Evolutionary conservation across 2,888 invertebrate genomes (phyloP).

Genomic region (Malacosoma neustria): DNA sequence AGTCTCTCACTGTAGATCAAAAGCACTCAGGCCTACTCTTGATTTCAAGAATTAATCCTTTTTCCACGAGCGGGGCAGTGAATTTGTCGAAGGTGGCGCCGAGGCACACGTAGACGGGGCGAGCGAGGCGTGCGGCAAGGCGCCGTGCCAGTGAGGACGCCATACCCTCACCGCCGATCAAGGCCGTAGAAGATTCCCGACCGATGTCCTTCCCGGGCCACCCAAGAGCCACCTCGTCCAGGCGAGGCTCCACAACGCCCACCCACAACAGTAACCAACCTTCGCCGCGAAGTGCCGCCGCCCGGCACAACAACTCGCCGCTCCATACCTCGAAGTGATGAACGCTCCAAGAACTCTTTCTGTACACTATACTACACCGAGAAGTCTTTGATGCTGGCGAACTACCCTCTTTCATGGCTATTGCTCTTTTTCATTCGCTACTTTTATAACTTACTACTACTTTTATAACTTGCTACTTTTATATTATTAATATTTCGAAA

Average conservation of each 20-base stretch:
- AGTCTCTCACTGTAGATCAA: no score
- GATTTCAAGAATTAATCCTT: slow-evolving; percentile 23
- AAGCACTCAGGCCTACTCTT: slow-evolving; percentile 32
- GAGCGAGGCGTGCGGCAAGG: slow-evolving; percentile 21
- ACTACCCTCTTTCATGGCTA: slow-evolving; percentile 14
- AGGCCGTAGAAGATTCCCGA: slow-evolving; percentile 19
- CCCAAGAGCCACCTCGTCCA: slow-evolving; percentile 32
- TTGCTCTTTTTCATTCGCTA: neutral
- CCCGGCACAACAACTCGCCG: slow-evolving; percentile 34
- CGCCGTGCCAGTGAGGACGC: slow-evolving; percentile 28
- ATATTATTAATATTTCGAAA: no score
- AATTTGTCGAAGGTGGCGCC: slow-evolving; percentile 26
- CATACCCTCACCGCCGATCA: slow-evolving; percentile 20
- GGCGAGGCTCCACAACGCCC: slow-evolving; percentile 21
- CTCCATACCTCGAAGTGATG: slow-evolving; percentile 45
- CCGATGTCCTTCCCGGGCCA: slow-evolving; percentile 18
- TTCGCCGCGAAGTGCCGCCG: slow-evolving; percentile 31
- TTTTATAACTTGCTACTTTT: no score
- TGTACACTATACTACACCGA: slow-evolving; percentile 30
- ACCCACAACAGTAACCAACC: slow-evolving; percentile 48
- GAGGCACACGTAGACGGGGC: slow-evolving; percentile 26
- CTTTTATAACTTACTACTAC: no score
- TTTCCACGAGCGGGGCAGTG: slow-evolving; percentile 25
- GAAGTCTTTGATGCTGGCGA: slow-evolving; percentile 29
- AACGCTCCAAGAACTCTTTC: slow-evolving; percentile 38